Base-by-base conservation (phyloP, 1,140 invertebrate species). In the Oncopodura yosiiana region DNA sequence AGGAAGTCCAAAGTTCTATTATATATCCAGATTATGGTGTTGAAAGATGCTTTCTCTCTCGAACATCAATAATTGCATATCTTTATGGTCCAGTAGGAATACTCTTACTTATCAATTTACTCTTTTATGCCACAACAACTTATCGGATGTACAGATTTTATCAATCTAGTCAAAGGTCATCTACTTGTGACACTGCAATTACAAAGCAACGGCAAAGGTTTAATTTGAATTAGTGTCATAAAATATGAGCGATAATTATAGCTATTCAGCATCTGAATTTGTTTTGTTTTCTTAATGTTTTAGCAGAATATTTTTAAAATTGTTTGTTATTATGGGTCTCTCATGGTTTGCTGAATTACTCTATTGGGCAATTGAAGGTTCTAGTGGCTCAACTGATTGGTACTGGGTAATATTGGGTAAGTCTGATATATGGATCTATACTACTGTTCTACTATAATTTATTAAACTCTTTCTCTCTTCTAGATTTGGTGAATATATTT, bases 311-410 rank as follows among this genome's bases (percentile, higher is more conserved):
- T 84, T 80, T 43, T 62, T 82, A 0, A 84, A 82, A 65, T 67
- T 86, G 18, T 79, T 81, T 56, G 62, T 84, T 1, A 75, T 84
- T 0, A 84, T 82, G 80, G 83, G 82, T 2, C 70, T 84, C 11
- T 79, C 78, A 0, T 86, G 82, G 82, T 75, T 80, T 34, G 81
- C 83, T 49, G 83, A 86, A 66, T 69, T 83, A 2, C 54, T 80
- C 1, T 79, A 80, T 3, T 76, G 75, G 6, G 21, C 75, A 65
- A 75, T 61, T 14, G 57, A 63, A n/a, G 2, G 61, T 2, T 54
- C 62, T 6, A 49, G 58, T 1, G 56, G 61, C 3, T 53, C 58
- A 2, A 61, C 56, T 39, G 62, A 64, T 50, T 71, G 70, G 66
- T 67, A 70, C 21, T 44, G 30, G 38, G 23, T 27, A 0, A 19